Conservation (phyloP, 1,140 invertebrate genomes). For the Oscheius sp. region DNA sequence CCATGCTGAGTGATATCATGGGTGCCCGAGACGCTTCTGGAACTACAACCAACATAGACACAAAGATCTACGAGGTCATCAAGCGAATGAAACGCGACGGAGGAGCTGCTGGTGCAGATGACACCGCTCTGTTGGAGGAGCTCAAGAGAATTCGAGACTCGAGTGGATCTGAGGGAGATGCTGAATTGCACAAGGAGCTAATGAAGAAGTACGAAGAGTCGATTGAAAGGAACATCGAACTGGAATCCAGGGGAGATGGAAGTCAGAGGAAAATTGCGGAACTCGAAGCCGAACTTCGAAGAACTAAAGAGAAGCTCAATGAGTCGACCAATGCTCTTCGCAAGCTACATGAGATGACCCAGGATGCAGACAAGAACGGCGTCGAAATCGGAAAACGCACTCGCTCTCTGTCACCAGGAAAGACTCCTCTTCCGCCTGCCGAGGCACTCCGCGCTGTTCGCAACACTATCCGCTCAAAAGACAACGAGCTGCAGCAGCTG, state of each 20-base stretch:
- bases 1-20: slow-evolving; percentile 6
- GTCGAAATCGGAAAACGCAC: slow-evolving; percentile 50
- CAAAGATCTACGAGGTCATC: slow-evolving; percentile 47
- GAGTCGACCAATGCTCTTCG: slow-evolving; percentile 49
- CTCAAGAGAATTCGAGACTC: slow-evolving; percentile 38
- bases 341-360: slow-evolving; percentile 50
- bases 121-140: slow-evolving; percentile 41
- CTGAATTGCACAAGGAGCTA: slow-evolving; percentile 56
- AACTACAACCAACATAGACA: slow-evolving; percentile 45
- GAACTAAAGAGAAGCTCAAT: slow-evolving; percentile 49
- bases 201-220: slow-evolving; percentile 61
- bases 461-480: slow-evolving; percentile 55
- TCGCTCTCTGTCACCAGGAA: slow-evolving; percentile 54
- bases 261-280: slow-evolving; percentile 53
- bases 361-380: slow-evolving; percentile 38
- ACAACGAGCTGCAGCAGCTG: slow-evolving; percentile 60
- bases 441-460: slow-evolving; percentile 55
- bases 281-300: slow-evolving; percentile 52
- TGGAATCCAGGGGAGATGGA: slow-evolving; percentile 60
- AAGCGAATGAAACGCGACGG: slow-evolving; percentile 40
- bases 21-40: slow-evolving; percentile 14
- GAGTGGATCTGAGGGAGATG: slow-evolving; percentile 38
- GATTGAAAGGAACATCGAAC: slow-evolving; percentile 59
- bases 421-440: slow-evolving; percentile 46
- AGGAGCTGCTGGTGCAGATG: slow-evolving; percentile 24